Conservation (phyloP, 2,113 vertebrate species). For the Proteles cristata region DNA sequence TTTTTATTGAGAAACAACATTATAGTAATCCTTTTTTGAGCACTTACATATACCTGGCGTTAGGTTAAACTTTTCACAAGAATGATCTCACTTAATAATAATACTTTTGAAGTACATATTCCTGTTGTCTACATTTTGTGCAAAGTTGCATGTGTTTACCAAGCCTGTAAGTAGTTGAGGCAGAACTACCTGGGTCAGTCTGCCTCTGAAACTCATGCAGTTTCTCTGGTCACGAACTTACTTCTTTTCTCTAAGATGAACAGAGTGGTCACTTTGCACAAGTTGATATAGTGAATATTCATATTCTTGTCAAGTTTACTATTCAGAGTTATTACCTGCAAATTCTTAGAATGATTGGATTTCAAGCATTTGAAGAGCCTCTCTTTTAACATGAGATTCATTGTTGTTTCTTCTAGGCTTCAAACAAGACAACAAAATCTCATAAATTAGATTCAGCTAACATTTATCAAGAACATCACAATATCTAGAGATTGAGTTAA, state of each 20-base stretch:
- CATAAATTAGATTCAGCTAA: background rate
- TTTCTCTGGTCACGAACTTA: background rate
- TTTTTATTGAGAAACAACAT: background rate
- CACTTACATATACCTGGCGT: background rate
- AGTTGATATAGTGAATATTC: background rate
- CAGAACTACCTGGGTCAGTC: background rate
- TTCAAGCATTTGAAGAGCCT: background rate
- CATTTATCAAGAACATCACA: background rate
- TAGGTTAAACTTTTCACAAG: background rate
- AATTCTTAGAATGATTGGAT: constrained; percentile 6
- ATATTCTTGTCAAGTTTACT: background rate
- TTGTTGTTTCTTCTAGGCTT: background rate
- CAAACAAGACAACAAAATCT: background rate
- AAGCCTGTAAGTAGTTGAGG: background rate
- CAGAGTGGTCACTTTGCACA: background rate
- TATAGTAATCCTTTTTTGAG: background rate
- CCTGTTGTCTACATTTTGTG: background rate
- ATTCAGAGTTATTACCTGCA: background rate
- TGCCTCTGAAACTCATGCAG: background rate
- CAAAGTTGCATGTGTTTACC: background rate
- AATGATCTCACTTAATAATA: background rate
- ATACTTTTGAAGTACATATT: background rate
- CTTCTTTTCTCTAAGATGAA: background rate
- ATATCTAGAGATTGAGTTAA: background rate
- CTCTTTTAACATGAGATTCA: background rate